Percentiles rank a stretch among this genome's conserved stretches.
phyloP scores from a whole-genome alignment of 2,113 vertebrate genomes.

The Struthidea cinerea region DNA sequence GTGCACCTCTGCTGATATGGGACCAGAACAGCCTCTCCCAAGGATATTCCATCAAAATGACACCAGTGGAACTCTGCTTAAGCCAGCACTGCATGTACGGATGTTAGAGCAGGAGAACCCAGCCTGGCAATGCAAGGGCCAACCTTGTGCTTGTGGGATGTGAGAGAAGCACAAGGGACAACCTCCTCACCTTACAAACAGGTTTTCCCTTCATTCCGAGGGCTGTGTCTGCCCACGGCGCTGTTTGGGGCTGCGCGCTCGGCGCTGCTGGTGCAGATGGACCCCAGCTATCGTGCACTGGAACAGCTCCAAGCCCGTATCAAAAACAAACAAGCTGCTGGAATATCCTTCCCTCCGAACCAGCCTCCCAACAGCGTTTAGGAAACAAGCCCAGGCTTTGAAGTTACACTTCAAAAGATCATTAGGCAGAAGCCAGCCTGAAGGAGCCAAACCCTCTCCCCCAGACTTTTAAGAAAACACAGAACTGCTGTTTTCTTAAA shows the following conservation, averaged over 20 bases:
- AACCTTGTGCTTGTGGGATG: accelerated
- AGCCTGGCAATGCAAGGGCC: not conserved
- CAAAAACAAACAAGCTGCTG: not conserved
- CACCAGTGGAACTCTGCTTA: not conserved
- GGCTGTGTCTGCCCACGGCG: not conserved
- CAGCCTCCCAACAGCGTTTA: not conserved
- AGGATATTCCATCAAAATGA: not conserved
- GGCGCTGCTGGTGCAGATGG: not conserved
- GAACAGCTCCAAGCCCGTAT: not conserved
- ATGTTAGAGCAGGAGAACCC: not conserved
- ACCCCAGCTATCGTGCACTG: not conserved
- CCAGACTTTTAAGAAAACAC: not conserved
- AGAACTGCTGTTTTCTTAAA: not conserved
- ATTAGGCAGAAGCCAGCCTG: not conserved
- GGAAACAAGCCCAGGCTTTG: slow-evolving; percentile 13
- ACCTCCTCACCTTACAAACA: not conserved
- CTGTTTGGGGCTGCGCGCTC: not conserved
- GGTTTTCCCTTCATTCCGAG: not conserved
- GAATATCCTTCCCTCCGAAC: not conserved
- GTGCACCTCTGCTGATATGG: not conserved
- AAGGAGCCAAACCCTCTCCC: not conserved
- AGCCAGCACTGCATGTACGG: accelerated
- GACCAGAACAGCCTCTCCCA: not conserved
- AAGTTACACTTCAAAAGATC: slow-evolving; percentile 26
- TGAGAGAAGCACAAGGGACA: not conserved